phyloP scores from a whole-genome alignment of 1,140 invertebrate genomes.

The Coenobita brevimanus region DNA sequence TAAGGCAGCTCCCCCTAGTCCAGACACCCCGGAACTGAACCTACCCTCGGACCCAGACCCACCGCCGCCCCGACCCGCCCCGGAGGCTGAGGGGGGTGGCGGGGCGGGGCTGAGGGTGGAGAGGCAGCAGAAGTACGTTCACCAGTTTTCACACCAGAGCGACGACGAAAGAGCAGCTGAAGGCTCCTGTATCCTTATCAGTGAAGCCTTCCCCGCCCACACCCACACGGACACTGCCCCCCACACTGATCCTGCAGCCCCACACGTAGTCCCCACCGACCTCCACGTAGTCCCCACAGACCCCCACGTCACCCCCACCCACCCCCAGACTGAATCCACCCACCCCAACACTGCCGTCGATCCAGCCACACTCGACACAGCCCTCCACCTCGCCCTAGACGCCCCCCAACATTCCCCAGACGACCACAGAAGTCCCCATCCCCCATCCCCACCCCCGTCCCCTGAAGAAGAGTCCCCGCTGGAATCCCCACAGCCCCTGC shows the following conservation, averaged over 20 bases:
- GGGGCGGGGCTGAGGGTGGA: background rate
- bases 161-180: conserved; percentile 37
- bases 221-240: background rate
- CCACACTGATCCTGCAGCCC: background rate
- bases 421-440: background rate
- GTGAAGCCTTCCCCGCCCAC: conserved; percentile 17
- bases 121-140: background rate
- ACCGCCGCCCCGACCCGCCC: background rate
- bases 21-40: background rate
- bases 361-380: background rate
- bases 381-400: background rate
- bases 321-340: background rate
- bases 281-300: background rate
- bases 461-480: background rate
- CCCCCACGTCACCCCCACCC: too few species aligned
- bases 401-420: background rate
- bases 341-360: background rate
- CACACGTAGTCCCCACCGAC: background rate
- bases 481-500: background rate
- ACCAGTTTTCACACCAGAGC: conserved; percentile 5
- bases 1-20: background rate
- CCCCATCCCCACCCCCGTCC: background rate
- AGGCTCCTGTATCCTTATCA: conserved; percentile 38
- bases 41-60: background rate
- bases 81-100: background rate